Conservation (phyloP, 23 tunicate genomes). For the Clavelina lepadiformis region DNA sequence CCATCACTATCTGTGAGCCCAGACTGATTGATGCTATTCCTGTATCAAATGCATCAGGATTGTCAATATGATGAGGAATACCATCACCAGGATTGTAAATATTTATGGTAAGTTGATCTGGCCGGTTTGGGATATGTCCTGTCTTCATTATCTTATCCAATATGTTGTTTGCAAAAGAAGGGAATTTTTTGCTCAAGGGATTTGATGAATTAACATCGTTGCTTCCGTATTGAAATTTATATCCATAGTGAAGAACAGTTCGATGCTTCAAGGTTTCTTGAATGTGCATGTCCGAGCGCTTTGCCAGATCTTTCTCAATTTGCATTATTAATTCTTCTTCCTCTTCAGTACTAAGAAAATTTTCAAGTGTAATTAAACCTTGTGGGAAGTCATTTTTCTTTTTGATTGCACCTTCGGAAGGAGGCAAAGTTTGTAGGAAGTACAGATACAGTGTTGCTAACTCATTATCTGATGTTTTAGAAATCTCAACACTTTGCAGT, state of each 20-base stretch:
- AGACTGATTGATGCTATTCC: conserved; percentile 53
- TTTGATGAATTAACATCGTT: conserved; percentile 69
- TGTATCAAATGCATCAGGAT: conserved; percentile 71
- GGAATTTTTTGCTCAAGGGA: conserved; percentile 24
- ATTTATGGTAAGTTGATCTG: conserved; percentile 92
- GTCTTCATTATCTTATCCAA: conserved; percentile 18
- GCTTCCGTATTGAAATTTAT: conserved; percentile 68
- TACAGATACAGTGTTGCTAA: conserved; percentile 10
- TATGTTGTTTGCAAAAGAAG: conserved; percentile 10
- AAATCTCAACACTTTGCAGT: conserved; percentile 37
- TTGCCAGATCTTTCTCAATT: conserved; percentile 30
- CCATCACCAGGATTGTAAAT: conserved; percentile 95
- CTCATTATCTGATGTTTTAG: conserved; percentile 13
- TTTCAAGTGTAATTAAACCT: conserved; percentile 57
- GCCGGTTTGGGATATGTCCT: conserved; percentile 7
- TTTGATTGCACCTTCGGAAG: neutral
- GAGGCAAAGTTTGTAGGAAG: conserved; percentile 2
- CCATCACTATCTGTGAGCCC: conserved; percentile 60
- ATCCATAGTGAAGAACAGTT: conserved; percentile 84
- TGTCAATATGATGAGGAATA: conserved; percentile 92
- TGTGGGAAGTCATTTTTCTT: conserved; percentile 2
- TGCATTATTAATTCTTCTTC: conserved; percentile 30
- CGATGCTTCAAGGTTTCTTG: conserved; percentile 58
- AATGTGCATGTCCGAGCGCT: neutral
- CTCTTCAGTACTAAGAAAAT: conserved; percentile 52